Evolutionary conservation across 2,113 vertebrate genomes (phyloP).

Genomic region (Zapornia atra): DNA sequence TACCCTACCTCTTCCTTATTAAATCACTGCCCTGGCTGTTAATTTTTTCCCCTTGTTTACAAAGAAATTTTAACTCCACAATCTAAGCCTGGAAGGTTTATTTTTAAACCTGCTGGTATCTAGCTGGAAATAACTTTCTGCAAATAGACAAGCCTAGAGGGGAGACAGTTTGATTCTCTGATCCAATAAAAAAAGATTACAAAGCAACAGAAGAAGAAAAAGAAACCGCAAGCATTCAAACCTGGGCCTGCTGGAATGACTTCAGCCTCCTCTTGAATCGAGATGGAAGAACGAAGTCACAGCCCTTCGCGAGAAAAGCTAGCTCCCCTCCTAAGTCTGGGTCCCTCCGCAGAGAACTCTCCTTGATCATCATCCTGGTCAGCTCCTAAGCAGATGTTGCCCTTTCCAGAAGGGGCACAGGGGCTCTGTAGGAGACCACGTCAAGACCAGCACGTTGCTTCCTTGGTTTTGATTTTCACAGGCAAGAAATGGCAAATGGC

Average conservation of each 20-base stretch:
- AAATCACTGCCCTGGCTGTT: slow-evolving; percentile 53
- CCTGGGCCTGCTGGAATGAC: slow-evolving; percentile 97
- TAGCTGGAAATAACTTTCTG: slow-evolving; percentile 89
- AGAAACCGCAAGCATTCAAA: slow-evolving; percentile 77
- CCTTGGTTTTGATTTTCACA: slow-evolving; percentile 50
- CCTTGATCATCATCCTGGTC: slow-evolving; percentile 98
- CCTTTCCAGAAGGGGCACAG: slow-evolving; percentile 62
- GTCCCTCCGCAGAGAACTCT: slow-evolving; percentile 92
- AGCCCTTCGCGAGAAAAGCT: slow-evolving; percentile 95
- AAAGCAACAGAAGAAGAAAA: slow-evolving; percentile 50
- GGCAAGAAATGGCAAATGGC: slow-evolving; percentile 53
- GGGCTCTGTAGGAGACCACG: slow-evolving; percentile 66
- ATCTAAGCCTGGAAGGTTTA: slow-evolving; percentile 85
- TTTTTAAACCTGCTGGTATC: slow-evolving; percentile 92
- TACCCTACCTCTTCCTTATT: neutral
- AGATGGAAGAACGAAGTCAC: slow-evolving; percentile 98
- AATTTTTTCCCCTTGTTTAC: slow-evolving; percentile 64
- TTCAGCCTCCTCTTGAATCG: slow-evolving; percentile 98
- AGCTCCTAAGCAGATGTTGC: slow-evolving; percentile 64
- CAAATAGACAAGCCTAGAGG: slow-evolving; percentile 76
- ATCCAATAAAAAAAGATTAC: slow-evolving; percentile 61
- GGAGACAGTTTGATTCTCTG: slow-evolving; percentile 72
- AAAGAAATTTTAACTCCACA: slow-evolving; percentile 89
- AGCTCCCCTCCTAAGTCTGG: slow-evolving; percentile 97
- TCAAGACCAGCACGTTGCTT: slow-evolving; percentile 60